Evolutionary conservation across 2,113 vertebrate genomes (phyloP).

Genomic region (Chaetorhynchus papuensis): DNA sequence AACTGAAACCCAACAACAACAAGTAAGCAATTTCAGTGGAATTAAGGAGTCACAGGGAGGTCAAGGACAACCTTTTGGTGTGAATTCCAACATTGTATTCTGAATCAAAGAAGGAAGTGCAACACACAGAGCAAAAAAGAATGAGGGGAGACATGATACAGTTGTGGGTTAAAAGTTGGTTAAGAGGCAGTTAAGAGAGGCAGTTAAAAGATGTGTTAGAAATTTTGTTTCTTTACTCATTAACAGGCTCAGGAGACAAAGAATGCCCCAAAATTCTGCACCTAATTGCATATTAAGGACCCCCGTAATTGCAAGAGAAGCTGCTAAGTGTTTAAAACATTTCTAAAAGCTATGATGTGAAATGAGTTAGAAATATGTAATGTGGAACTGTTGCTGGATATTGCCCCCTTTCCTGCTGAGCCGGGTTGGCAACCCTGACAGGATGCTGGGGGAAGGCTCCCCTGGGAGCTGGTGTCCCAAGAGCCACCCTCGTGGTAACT

Average conservation of each 20-base stretch:
- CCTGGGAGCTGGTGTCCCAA: background rate
- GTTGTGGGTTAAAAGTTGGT: background rate
- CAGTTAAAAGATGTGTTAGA: background rate
- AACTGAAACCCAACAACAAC: background rate
- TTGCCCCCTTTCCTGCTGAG: background rate
- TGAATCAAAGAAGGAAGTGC: background rate
- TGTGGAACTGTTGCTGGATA: background rate
- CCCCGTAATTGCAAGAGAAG: background rate
- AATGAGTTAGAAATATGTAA: background rate
- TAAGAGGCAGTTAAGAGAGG: background rate
- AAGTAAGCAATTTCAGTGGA: background rate
- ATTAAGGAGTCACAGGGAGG: background rate
- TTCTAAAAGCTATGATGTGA: background rate
- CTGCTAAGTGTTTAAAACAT: background rate
- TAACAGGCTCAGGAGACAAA: background rate
- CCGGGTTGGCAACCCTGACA: background rate
- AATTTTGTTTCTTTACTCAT: background rate
- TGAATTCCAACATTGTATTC: background rate
- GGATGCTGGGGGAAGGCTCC: background rate
- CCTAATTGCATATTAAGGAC: background rate
- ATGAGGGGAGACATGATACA: background rate
- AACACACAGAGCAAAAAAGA: background rate
- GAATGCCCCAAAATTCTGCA: background rate
- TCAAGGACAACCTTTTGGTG: background rate
- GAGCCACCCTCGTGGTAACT: background rate